Evolutionary conservation across 2,113 vertebrate species (phyloP).

Genomic region (Dasypus novemcinctus): DNA sequence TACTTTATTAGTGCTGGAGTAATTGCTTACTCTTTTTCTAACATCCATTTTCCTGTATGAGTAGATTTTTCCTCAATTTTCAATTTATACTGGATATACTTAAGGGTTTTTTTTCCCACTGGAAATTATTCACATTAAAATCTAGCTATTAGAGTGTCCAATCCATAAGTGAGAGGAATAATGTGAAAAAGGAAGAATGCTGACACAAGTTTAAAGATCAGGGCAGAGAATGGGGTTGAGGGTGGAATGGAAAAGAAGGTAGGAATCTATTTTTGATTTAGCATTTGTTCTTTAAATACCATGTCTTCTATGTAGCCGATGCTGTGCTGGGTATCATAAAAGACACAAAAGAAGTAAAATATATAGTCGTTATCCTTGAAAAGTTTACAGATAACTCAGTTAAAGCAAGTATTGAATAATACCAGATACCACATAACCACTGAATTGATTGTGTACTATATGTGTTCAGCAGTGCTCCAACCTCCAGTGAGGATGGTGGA

Average conservation of each 20-base stretch:
- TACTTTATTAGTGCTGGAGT: constrained; percentile 31
- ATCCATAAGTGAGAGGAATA: not conserved
- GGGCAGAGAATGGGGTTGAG: not conserved
- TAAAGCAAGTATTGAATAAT: constrained; percentile 11
- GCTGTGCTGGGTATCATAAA: not conserved
- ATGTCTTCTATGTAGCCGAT: not conserved
- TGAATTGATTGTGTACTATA: not conserved
- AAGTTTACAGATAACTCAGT: not conserved
- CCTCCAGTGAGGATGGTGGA: not conserved
- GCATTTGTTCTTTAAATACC: constrained; percentile 33
- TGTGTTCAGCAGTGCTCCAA: not conserved
- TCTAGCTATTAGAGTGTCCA: not conserved
- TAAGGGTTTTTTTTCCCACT: not conserved
- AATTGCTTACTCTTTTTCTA: not conserved
- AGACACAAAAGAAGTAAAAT: constrained; percentile 28
- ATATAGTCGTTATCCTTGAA: not conserved
- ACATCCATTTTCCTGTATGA: not conserved
- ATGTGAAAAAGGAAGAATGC: not conserved
- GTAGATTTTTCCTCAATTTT: constrained; percentile 12
- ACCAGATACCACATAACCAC: not conserved
- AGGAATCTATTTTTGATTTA: not conserved
- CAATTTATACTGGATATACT: not conserved
- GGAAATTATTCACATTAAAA: constrained; percentile 8
- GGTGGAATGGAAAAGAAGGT: not conserved
- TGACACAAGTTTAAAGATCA: not conserved